Base-by-base conservation (phyloP, 2,888 invertebrate genomes). In the Drosophila paucipuncta region DNA sequence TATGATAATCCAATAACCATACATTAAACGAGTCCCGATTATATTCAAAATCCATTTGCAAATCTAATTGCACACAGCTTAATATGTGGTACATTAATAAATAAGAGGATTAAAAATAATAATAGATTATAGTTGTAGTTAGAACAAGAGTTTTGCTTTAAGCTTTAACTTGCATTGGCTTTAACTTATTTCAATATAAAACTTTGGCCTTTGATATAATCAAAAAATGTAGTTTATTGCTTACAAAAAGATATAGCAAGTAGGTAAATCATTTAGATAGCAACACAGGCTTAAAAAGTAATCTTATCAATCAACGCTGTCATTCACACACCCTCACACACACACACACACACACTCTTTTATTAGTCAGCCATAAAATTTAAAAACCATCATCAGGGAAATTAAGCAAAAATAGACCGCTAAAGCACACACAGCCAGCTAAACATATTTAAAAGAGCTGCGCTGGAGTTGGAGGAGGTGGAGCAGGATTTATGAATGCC, bases 361-460 rank as follows among this genome's bases (percentile, higher is more conserved):
- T 68, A 68, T 68, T 67, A 31, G 53, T 33, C 68, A 47, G 76
- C 66, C 69, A 68, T 84, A 84, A 87, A 84, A 86, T 82, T 82
- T 55, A 84, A 82, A 89, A 84, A 60, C 80, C 85, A 86, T 84
- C 55, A 57, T 13, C 78, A 72, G 66, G 68, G 57, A 64, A 79
- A 72, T 68, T 30, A 69, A 60, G 58, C 37, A 65, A 77, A 88
- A 67, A 76, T 72, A 71, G 57, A 64, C 16, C 9, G 9, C 47
- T 16, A 50, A 33, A 37, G 31, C 55, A 43, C 52, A 72, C 53
- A 65, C 47, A 52, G 55, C 10, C 57, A 73, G 35, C 62, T 68
- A 55, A 76, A 60, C 57, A 71, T 53, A 22, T 62, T 57, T 47
- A 54, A 63, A 49, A 71, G 50, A 57, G 5, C 59, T 22, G 41